Conservation (phyloP, 2,888 invertebrate species). For the Cecidostiba fungosa region DNA sequence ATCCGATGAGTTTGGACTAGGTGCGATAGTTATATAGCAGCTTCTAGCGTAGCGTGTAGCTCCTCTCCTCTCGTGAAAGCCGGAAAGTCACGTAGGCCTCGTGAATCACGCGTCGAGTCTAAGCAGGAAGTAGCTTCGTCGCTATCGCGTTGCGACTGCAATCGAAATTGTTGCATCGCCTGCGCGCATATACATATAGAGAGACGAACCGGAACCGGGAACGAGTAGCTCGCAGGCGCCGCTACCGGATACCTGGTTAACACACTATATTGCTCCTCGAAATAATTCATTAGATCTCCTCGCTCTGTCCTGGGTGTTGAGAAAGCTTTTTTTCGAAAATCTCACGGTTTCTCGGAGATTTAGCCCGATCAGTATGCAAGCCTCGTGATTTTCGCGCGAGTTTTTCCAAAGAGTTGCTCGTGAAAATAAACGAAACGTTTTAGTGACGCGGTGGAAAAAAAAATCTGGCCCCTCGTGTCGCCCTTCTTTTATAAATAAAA, state of each 20-base stretch:
- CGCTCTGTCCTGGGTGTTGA: not conserved
- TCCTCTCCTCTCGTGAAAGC: conserved; percentile 34
- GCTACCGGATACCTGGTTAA: conserved; percentile 55
- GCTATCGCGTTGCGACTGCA: conserved; percentile 70
- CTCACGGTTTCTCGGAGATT: conserved; percentile 28
- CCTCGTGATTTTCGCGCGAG: not conserved
- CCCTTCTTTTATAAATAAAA: conserved; percentile 51
- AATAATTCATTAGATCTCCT: conserved; percentile 55
- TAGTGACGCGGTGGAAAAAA: not conserved
- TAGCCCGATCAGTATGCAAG: not conserved
- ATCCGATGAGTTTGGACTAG: conserved; percentile 8
- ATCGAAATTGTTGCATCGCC: conserved; percentile 70
- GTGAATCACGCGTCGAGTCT: conserved; percentile 56
- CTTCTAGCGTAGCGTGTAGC: not conserved
- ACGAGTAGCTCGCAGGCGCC: conserved; percentile 21
- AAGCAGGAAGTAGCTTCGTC: conserved; percentile 73
- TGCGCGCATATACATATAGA: not conserved
- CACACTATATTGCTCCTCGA: conserved; percentile 24
- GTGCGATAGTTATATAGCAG: not conserved
- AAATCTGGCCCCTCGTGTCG: not conserved
- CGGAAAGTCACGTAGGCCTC: conserved; percentile 58
- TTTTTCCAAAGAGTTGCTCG: not conserved
- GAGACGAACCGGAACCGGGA: conserved; percentile 27
- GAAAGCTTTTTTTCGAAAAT: conserved; percentile 27
- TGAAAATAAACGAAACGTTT: not conserved